Base-by-base conservation (phyloP, 2,797 vertebrate species). In the Florisuga fusca region DNA sequence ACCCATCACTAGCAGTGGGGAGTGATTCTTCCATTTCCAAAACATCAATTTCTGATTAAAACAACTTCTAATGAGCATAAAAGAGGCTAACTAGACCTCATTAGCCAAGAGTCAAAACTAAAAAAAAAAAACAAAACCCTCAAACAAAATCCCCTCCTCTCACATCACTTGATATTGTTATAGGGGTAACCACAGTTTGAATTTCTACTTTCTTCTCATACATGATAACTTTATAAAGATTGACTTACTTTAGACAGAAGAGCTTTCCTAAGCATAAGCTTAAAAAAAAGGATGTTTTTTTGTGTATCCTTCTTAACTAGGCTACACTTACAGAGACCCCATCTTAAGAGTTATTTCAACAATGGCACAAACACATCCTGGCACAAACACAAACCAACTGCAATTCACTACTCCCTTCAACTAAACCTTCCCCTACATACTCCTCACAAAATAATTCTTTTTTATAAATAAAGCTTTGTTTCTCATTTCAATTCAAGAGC, bases 401-500 rank as follows among this genome's bases (percentile, higher is more conserved):
- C 58, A 90, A 59, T 31, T 7, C 41, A 43, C 23, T 27, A 4
- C 6, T 57, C 6, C 10, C 12, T 20, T 15, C 22, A 87, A 29
- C 26, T 6, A 10, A n/a, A 31, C n/a, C 38, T 75, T 19, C 7
- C 50, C 6, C 21, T 8, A 18, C 1, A 18, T 1, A 0, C 31
- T 51, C 29, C 51, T 33, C 23, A 41, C 31, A 59, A 34, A 64
- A 22, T 10, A 15, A 3, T 1, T 2, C 20, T 68, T 18, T 6
- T 0, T 46, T 46, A 12, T 1, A 48, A 79, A 84, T 15, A 87
- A 69, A 94, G 10, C 15, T 67, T 87, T 61, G 50, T 57, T 71
- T 74, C 46, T 69, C 33, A 46, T 58, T 81, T 76, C 71, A 34
- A 10, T 36, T 59, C 46, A 68, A 88, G 86, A 83, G 17, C 8